These are phyloP conservation scores for Ibycter americanus DNA, from an alignment of 2,797 vertebrate species.

Conservation along the genomic window DNA sequence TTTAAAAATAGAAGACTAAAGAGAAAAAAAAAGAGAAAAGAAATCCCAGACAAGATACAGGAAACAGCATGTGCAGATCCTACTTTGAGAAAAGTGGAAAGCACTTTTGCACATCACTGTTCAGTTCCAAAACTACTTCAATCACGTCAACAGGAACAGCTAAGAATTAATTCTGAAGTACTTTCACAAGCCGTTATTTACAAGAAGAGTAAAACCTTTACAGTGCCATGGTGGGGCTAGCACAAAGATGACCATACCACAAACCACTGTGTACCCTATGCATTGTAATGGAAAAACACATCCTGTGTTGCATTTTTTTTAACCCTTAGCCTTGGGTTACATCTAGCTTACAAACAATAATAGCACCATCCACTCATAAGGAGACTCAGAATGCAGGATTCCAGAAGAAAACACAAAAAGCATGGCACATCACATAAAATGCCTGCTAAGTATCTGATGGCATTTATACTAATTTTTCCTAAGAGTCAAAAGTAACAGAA, in stretches of 20 bases:
- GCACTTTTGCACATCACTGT: background rate
- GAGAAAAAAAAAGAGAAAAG: background rate
- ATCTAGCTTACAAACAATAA: background rate
- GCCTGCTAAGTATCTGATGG: background rate
- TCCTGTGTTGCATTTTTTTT: background rate
- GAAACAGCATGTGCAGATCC: background rate
- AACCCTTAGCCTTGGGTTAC: background rate
- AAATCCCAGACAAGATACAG: background rate
- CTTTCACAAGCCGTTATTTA: background rate
- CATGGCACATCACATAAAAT: background rate
- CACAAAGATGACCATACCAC: background rate
- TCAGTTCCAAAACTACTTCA: background rate
- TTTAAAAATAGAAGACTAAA: background rate
- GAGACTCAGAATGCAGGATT: background rate
- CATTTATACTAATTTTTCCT: background rate
- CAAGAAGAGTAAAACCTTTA: background rate
- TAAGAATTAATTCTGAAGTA: background rate
- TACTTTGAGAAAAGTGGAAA: background rate
- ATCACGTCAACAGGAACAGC: too few relatives aligned
- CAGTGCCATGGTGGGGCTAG: background rate
- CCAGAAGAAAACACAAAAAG: background rate
- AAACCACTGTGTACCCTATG: background rate
- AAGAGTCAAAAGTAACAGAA: background rate
- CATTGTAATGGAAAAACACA: background rate
- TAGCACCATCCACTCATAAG: background rate